Percentiles rank a stretch among this genome's conserved stretches.
Evolutionary conservation across 1,140 invertebrate species (phyloP).

Genomic region (Drosophila bipectinata): DNA sequence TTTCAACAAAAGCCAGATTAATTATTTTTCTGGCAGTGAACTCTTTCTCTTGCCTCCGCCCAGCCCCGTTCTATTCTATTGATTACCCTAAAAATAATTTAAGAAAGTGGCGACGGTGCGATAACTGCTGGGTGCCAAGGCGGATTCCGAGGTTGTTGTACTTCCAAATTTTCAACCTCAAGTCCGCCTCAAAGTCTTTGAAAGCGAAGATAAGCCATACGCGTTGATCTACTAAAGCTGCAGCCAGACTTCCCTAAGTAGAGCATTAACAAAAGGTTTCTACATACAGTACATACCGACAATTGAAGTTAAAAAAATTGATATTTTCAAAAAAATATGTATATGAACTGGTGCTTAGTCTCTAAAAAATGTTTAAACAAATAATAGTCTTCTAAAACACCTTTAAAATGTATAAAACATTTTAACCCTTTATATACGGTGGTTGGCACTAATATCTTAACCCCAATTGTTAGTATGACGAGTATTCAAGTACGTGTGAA

Average conservation of each 20-base stretch:
- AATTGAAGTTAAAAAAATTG: background rate
- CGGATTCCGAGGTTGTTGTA: slow-evolving; percentile 41
- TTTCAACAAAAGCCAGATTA: slow-evolving; percentile 47
- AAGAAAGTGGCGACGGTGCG: slow-evolving; percentile 32
- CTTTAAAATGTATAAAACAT: background rate
- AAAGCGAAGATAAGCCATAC: slow-evolving; percentile 40
- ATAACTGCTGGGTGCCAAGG: slow-evolving; percentile 44
- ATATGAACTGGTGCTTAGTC: no score
- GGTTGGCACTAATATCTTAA: background rate
- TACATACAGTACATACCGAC: background rate
- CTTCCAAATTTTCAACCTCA: slow-evolving; percentile 30
- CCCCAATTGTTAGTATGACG: background rate
- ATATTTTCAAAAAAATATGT: no score
- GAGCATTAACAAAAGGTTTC: slow-evolving; percentile 26
- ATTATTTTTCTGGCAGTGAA: slow-evolving; percentile 49
- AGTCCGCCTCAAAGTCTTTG: slow-evolving; percentile 38
- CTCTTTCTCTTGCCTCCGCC: slow-evolving; percentile 21
- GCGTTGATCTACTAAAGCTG: slow-evolving; percentile 31
- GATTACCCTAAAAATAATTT: slow-evolving; percentile 57
- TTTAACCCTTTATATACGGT: background rate
- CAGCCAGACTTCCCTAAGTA: slow-evolving; percentile 22
- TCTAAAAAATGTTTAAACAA: no score
- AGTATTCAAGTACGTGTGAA: slow-evolving; percentile 32
- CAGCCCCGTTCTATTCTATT: slow-evolving; percentile 28
- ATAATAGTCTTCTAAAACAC: background rate